Percentiles rank a stretch among this genome's conserved stretches.
phyloP scores from a whole-genome alignment of 2,888 invertebrate species.

The Nephrotoma guestfalica region DNA sequence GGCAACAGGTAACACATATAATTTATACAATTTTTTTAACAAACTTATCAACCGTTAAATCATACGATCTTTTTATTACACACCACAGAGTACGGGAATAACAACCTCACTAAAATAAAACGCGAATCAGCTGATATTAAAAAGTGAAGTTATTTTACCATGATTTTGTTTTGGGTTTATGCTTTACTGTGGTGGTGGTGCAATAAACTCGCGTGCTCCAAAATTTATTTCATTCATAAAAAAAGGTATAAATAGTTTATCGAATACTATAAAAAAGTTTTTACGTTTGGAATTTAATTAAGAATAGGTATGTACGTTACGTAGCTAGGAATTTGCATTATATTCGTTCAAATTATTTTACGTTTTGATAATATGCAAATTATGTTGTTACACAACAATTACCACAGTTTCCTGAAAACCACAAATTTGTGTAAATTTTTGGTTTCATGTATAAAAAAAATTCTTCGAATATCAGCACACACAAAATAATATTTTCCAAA shows the following conservation, averaged over 20 bases:
- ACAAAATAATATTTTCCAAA: neutral
- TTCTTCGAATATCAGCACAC: neutral
- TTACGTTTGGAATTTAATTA: neutral
- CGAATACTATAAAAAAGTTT: neutral
- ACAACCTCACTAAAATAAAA: neutral
- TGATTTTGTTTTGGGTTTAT: neutral
- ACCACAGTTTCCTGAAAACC: neutral
- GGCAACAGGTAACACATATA: neutral
- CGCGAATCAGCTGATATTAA: neutral
- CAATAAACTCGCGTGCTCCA: neutral
- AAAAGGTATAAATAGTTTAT: neutral
- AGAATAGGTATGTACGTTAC: neutral
- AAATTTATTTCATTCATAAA: neutral
- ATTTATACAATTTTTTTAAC: neutral
- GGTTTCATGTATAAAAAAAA: neutral
- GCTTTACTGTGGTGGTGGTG: neutral
- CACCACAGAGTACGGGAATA: neutral
- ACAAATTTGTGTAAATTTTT: neutral
- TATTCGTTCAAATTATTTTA: no score
- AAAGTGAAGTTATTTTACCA: neutral
- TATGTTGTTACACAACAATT: neutral
- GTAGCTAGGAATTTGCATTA: no score
- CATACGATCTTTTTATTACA: neutral
- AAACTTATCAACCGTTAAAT: neutral
- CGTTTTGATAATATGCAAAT: no score